Conservation (phyloP, 2,113 vertebrate species). For the Tursiops truncatus region DNA sequence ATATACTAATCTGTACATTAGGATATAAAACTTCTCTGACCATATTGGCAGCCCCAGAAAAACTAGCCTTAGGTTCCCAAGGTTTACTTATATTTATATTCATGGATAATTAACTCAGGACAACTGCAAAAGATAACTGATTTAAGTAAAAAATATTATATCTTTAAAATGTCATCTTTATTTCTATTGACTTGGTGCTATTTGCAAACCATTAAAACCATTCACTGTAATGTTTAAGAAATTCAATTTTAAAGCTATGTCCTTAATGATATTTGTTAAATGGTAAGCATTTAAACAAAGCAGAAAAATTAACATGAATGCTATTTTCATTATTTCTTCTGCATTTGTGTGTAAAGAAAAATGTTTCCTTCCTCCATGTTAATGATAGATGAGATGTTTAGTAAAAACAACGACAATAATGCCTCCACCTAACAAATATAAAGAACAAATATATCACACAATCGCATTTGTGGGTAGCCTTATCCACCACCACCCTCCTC, state of each 20-base stretch:
- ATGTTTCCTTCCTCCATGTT: conserved; percentile 59
- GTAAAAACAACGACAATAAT: background rate
- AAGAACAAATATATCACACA: conserved; percentile 49
- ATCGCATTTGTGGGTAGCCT: conserved; percentile 48
- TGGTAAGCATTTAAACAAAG: conserved; percentile 78
- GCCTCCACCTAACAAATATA: background rate
- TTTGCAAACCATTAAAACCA: conserved; percentile 82
- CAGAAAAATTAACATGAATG: conserved; percentile 77
- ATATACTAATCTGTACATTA: background rate
- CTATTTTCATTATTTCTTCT: conserved; percentile 74
- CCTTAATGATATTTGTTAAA: conserved; percentile 82
- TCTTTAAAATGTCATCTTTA: conserved; percentile 80
- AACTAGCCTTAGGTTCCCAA: background rate
- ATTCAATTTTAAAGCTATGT: conserved; percentile 81
- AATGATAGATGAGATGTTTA: conserved; percentile 67
- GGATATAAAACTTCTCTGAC: background rate
- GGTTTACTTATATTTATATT: conserved; percentile 55
- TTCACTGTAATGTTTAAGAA: conserved; percentile 81
- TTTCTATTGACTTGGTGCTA: conserved; percentile 76
- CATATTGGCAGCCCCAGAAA: conserved; percentile 28
- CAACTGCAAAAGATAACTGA: conserved; percentile 79
- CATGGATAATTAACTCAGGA: conserved; percentile 48
- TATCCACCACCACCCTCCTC: conserved; percentile 45
- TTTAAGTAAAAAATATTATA: conserved; percentile 75
- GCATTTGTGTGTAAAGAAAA: conserved; percentile 66